phyloP scores from a whole-genome alignment of 2,888 invertebrate genomes.

The Allophyes oxyacanthae region DNA sequence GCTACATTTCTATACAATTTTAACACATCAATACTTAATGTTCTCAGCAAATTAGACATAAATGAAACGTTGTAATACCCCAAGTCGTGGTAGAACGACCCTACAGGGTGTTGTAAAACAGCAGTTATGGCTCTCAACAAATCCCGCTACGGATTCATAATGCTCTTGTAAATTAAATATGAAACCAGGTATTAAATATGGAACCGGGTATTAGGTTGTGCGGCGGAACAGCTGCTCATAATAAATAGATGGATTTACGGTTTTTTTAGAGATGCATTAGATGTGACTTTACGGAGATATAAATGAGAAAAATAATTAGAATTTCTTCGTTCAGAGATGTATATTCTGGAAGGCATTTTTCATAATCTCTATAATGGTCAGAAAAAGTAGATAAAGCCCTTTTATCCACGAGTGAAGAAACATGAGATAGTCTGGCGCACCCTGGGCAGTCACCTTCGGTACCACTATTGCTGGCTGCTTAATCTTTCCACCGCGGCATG shows the following conservation, averaged over 20 bases:
- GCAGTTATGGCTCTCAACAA: conserved; percentile 63
- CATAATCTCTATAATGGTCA: too few relatives aligned
- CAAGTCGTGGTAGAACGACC: conserved; percentile 62
- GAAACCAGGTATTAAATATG: conserved; percentile 69
- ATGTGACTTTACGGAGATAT: conserved; percentile 32
- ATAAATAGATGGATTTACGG: conserved; percentile 44
- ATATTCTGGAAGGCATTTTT: too few relatives aligned
- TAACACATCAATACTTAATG: conserved; percentile 64
- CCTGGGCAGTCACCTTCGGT: too few relatives aligned
- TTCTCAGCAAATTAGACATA: conserved; percentile 69
- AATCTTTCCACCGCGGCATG: too few relatives aligned
- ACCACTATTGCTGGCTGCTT: too few relatives aligned
- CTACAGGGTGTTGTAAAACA: conserved; percentile 75
- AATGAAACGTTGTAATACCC: conserved; percentile 73
- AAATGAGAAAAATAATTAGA: conserved; percentile 30
- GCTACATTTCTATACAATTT: conserved; percentile 39
- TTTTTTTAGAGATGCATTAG: conserved; percentile 20
- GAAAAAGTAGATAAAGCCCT: too few relatives aligned
- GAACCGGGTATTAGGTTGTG: conserved; percentile 56
- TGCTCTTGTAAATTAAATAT: conserved; percentile 72
- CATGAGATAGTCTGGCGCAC: too few relatives aligned
- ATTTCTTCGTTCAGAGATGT: conserved; percentile 1
- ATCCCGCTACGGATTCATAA: conserved; percentile 65
- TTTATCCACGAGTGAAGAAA: too few relatives aligned
- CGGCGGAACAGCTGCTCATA: conserved; percentile 47